Evolutionary conservation across 2,888 invertebrate genomes (phyloP).

Genomic region (Acronicta psi): DNA sequence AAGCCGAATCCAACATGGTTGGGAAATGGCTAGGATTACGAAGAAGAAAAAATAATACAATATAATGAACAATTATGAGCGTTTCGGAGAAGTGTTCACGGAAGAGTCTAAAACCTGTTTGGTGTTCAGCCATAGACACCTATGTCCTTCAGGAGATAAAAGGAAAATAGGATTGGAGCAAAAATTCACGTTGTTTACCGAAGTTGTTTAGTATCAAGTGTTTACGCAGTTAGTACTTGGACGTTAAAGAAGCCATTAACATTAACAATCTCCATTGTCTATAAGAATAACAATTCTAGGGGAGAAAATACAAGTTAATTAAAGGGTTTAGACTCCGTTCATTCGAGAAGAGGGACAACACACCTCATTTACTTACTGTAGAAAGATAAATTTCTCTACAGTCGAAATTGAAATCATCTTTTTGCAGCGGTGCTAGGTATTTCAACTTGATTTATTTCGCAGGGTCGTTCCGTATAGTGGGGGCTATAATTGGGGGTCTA

Average conservation of each 20-base stretch:
- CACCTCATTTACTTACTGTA: conserved; percentile 27
- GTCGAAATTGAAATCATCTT: conserved; percentile 41
- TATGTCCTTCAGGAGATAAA: background rate
- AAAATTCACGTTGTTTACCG: background rate
- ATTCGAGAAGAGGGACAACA: conserved; percentile 7
- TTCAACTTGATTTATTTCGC: conserved; percentile 63
- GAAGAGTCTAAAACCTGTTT: background rate
- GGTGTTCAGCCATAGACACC: background rate
- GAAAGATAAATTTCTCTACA: conserved; percentile 25
- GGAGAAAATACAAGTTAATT: conserved; percentile 36
- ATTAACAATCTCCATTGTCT: conserved; percentile 19
- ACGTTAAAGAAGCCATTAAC: conserved; percentile 15
- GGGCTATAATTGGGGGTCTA: conserved; percentile 63
- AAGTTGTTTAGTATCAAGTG: background rate
- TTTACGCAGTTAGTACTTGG: conserved; percentile 1
- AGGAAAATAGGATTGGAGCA: background rate
- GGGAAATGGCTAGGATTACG: too few relatives aligned
- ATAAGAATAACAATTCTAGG: conserved; percentile 20
- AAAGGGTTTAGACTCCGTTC: conserved; percentile 17
- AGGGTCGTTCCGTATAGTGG: conserved; percentile 50
- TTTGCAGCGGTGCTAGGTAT: conserved; percentile 46
- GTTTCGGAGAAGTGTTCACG: too few relatives aligned
- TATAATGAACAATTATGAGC: too few relatives aligned
- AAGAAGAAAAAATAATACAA: too few relatives aligned
- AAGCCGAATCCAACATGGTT: too few relatives aligned